Percentiles rank a stretch among this genome's conserved stretches.
These are phyloP conservation scores for Tiliacea citrago DNA, from an alignment of 2,888 invertebrate species.

Conservation along the genomic window DNA sequence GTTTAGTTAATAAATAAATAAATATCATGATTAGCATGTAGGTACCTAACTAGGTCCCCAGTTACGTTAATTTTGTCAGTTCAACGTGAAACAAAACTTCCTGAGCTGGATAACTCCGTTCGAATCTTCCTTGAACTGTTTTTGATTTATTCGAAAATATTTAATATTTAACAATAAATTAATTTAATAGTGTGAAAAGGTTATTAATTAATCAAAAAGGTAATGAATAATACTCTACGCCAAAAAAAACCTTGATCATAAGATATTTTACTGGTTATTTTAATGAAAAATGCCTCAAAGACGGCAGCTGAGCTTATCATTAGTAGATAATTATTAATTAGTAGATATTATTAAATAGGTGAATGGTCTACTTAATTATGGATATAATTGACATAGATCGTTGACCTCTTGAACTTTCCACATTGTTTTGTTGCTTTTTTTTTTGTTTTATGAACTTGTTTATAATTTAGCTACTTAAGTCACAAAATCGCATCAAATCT, in stretches of 20 bases:
- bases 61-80: neutral
- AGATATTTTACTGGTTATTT: neutral
- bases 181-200: conserved; percentile 2
- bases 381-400: conserved; percentile 31
- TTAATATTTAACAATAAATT: conserved; percentile 9
- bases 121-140: neutral
- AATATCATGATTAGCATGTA: neutral
- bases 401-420: conserved; percentile 36
- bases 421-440: neutral
- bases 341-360: neutral
- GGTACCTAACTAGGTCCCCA: neutral
- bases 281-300: neutral
- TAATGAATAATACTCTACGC: conserved; percentile 8
- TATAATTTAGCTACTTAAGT: too few species aligned
- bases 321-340: neutral
- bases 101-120: neutral
- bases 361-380: conserved; percentile 17
- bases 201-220: conserved; percentile 32
- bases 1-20: too few species aligned
- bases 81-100: neutral
- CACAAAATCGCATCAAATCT: too few species aligned
- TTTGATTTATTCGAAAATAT: conserved; percentile 6
- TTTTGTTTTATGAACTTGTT: neutral
- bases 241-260: conserved; percentile 7
- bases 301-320: conserved; percentile 7